These are phyloP conservation scores for Labeo calbasu DNA, from an alignment of 2,797 vertebrate genomes.

Conservation along the genomic window DNA sequence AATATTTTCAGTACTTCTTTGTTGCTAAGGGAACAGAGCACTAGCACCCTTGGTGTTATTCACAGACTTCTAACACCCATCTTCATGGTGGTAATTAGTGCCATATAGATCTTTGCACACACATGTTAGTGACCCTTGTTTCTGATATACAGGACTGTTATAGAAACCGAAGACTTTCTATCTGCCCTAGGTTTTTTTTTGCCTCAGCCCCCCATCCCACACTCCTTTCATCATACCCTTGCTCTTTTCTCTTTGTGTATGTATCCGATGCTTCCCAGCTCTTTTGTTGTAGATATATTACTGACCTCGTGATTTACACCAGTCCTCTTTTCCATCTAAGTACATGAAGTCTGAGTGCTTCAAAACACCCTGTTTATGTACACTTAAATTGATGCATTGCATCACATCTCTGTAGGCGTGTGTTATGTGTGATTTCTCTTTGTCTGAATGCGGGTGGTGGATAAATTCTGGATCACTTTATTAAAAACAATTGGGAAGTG, in stretches of 20 bases:
- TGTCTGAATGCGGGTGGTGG: neutral
- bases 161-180: neutral
- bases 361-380: slow-evolving; percentile 14
- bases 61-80: slow-evolving; percentile 24
- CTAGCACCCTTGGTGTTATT: slow-evolving; percentile 27
- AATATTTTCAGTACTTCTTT: slow-evolving; percentile 33
- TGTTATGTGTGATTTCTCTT: slow-evolving; percentile 9
- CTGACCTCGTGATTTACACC: neutral
- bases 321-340: neutral
- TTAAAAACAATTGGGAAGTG: neutral
- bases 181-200: neutral
- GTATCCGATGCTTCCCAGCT: neutral
- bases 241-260: neutral
- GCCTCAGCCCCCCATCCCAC: neutral
- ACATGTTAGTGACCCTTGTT: slow-evolving; percentile 5
- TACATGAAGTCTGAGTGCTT: neutral
- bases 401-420: slow-evolving; percentile 6
- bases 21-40: slow-evolving; percentile 48
- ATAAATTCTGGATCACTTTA: neutral
- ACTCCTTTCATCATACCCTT: neutral
- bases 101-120: slow-evolving; percentile 8
- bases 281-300: slow-evolving; percentile 2
- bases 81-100: slow-evolving; percentile 22
- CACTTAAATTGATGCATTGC: slow-evolving; percentile 10
- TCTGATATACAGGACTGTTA: neutral